A percentile compares a stretch with the other conserved stretches of the same genome.
These are phyloP conservation scores for Gadus macrocephalus DNA, from an alignment of 2,113 vertebrate species.

Conservation along the genomic window DNA sequence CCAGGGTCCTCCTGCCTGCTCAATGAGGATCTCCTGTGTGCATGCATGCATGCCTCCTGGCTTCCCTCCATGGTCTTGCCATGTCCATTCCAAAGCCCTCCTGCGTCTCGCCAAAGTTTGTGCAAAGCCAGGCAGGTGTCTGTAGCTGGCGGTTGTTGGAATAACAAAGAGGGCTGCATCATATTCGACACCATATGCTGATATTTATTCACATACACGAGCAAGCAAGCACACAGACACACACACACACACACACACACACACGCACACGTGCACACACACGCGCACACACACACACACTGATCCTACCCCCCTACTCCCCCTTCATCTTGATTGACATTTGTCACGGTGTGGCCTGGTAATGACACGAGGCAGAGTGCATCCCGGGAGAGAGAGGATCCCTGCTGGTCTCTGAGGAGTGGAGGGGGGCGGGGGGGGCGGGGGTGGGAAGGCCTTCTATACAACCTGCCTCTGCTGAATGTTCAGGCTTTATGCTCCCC, in stretches of 20 bases:
- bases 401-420: slow-evolving; percentile 3
- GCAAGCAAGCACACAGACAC: background rate
- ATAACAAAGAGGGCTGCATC: background rate
- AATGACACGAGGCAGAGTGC: slow-evolving; percentile 12
- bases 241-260: slow-evolving; percentile 15
- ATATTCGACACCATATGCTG: background rate
- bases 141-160: background rate
- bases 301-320: slow-evolving; percentile 17
- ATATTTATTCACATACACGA: background rate
- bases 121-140: too few species aligned
- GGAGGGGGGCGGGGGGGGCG: background rate
- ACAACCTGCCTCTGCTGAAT: slow-evolving; percentile 10
- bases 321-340: slow-evolving; percentile 33
- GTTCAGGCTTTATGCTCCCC: slow-evolving; percentile 50
- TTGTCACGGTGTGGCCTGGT: slow-evolving; percentile 33
- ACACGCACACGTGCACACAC: slow-evolving; percentile 17
- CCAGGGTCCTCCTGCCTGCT: too few species aligned
- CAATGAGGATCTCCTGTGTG: too few species aligned
- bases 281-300: slow-evolving; percentile 26
- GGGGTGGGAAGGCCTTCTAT: slow-evolving; percentile 18
- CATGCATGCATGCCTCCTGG: too few species aligned
- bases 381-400: slow-evolving; percentile 16
- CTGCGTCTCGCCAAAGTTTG: too few species aligned
- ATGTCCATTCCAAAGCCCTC: too few species aligned
- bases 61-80: too few species aligned